Percentiles rank a stretch among this genome's conserved stretches.
These are phyloP conservation scores for Drosophila atroscutellata DNA, from an alignment of 2,888 invertebrate genomes.

Conservation along the genomic window DNA sequence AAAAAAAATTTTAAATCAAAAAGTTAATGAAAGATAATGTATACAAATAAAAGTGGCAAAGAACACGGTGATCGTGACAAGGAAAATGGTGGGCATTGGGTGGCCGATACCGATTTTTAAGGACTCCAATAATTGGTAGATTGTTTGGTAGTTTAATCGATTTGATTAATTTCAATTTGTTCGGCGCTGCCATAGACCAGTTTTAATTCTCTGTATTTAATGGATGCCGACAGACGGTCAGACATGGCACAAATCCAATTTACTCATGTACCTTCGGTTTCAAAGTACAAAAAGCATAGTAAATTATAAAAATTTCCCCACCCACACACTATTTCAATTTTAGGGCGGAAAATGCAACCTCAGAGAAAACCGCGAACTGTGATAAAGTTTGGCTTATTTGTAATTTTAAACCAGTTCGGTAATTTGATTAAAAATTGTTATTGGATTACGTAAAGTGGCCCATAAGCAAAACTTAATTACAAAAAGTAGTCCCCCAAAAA, in stretches of 20 bases:
- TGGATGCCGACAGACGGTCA: neutral
- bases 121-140: too few relatives aligned
- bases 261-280: too few relatives aligned
- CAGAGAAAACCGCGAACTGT: neutral
- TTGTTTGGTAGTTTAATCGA: neutral
- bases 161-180: neutral
- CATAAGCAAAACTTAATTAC: constrained; percentile 19
- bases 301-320: neutral
- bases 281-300: neutral
- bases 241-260: neutral
- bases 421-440: neutral
- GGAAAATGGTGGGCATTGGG: too few relatives aligned
- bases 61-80: too few relatives aligned
- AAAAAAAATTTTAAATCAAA: too few relatives aligned
- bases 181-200: neutral
- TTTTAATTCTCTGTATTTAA: neutral
- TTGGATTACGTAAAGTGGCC: neutral
- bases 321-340: neutral
- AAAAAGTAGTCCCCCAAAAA: constrained; percentile 22
- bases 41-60: too few relatives aligned
- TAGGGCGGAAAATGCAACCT: neutral
- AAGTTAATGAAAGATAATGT: too few relatives aligned
- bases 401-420: neutral
- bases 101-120: too few relatives aligned
- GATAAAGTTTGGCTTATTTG: neutral